These are phyloP conservation scores for Alethe diademata DNA, from an alignment of 2,113 vertebrate genomes.

Conservation along the genomic window DNA sequence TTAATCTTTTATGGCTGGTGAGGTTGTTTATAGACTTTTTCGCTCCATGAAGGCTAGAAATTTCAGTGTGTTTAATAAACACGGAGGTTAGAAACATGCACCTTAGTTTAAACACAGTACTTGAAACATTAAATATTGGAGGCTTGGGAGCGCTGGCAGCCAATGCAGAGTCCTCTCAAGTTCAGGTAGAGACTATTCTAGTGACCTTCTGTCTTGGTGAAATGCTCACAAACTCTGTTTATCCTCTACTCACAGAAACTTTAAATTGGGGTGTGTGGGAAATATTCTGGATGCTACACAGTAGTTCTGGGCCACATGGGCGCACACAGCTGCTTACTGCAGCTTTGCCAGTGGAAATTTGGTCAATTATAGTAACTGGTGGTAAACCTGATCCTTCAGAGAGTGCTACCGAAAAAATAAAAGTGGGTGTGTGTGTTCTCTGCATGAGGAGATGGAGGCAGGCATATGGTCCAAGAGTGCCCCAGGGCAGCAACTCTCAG, in stretches of 20 bases:
- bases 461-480: not conserved
- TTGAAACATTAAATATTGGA: not conserved
- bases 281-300: fast-evolving
- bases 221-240: not conserved
- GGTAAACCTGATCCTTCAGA: not conserved
- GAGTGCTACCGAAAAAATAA: not conserved
- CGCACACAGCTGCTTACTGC: not conserved
- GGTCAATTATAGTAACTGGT: not conserved
- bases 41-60: not conserved
- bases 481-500: not conserved
- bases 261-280: not conserved
- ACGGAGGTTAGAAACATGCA: not conserved
- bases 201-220: not conserved
- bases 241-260: not conserved
- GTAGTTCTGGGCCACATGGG: not conserved
- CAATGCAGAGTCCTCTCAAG: not conserved
- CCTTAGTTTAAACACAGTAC: not conserved
- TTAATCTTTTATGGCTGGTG: not conserved
- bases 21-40: not conserved
- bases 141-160: not conserved
- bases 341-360: not conserved
- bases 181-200: not conserved
- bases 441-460: not conserved
- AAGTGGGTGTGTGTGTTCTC: fast-evolving
- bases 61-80: not conserved